Evolutionary conservation across 2,888 invertebrate genomes (phyloP).

Genomic region (Prenolepis imparis): DNA sequence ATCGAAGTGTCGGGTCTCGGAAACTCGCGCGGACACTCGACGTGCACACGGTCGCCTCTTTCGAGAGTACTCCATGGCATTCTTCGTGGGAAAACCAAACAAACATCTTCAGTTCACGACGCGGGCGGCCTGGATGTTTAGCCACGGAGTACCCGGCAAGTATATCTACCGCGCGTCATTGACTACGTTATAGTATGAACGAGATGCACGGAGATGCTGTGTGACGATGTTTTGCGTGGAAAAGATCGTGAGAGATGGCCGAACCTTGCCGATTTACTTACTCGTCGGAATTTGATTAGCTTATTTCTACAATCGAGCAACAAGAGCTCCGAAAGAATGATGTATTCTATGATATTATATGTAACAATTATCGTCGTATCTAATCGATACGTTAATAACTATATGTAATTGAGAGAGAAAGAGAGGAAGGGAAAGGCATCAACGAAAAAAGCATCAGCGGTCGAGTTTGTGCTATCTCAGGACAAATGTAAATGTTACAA

Average conservation of each 20-base stretch:
- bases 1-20: constrained; percentile 73
- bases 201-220: constrained; percentile 36
- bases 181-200: constrained; percentile 12
- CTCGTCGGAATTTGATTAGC: not conserved
- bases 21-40: constrained; percentile 75
- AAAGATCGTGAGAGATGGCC: not conserved
- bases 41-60: constrained; percentile 68
- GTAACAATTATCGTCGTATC: constrained; percentile 7
- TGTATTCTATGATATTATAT: not conserved
- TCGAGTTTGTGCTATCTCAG: constrained; percentile 5
- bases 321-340: not conserved
- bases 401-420: not conserved
- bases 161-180: constrained; percentile 63
- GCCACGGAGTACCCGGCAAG: constrained; percentile 68
- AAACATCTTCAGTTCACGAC: constrained; percentile 82
- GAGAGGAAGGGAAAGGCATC: not conserved
- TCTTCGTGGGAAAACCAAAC: constrained; percentile 85
- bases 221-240: constrained; percentile 12
- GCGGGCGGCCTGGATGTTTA: constrained; percentile 73
- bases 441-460: not conserved
- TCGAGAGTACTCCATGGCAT: constrained; percentile 78
- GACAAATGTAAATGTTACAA: constrained; percentile 15
- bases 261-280: not conserved
- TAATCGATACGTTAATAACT: constrained; percentile 24
- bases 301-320: not conserved